phyloP scores from a whole-genome alignment of 2,113 vertebrate genomes.

The Sinocyclocheilus rhinocerous region DNA sequence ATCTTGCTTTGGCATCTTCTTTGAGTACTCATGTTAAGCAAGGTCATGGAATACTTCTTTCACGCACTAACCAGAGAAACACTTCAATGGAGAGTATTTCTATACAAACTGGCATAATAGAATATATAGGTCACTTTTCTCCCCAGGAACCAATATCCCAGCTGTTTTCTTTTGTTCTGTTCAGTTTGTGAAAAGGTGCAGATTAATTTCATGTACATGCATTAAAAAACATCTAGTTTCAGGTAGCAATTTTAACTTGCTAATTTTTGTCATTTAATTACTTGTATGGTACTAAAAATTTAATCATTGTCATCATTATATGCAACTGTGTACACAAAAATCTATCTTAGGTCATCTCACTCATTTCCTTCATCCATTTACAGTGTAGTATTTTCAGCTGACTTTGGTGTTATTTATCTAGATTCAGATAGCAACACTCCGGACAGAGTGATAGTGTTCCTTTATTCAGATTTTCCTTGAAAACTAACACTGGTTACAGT shows the following conservation, averaged over 20 bases:
- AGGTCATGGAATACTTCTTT: neutral
- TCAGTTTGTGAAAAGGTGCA: neutral
- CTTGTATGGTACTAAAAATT: neutral
- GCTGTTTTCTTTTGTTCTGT: neutral
- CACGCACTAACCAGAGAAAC: neutral
- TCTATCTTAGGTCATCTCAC: neutral
- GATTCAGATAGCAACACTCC: neutral
- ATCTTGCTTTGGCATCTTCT: conserved; percentile 2
- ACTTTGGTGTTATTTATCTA: neutral
- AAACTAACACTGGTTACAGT: too few species aligned
- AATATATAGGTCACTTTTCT: neutral
- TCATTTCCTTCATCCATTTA: neutral
- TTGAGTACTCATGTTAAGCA: neutral
- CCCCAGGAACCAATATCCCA: neutral
- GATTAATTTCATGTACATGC: neutral
- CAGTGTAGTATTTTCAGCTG: neutral
- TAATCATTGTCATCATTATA: neutral
- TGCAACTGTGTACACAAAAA: neutral
- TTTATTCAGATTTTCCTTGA: neutral
- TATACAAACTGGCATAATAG: neutral
- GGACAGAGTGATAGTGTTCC: neutral
- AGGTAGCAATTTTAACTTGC: neutral
- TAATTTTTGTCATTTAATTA: neutral
- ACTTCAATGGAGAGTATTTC: neutral
- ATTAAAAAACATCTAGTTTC: neutral